Conservation (phyloP, 2,113 vertebrate species). For the Apeltes quadracus region DNA sequence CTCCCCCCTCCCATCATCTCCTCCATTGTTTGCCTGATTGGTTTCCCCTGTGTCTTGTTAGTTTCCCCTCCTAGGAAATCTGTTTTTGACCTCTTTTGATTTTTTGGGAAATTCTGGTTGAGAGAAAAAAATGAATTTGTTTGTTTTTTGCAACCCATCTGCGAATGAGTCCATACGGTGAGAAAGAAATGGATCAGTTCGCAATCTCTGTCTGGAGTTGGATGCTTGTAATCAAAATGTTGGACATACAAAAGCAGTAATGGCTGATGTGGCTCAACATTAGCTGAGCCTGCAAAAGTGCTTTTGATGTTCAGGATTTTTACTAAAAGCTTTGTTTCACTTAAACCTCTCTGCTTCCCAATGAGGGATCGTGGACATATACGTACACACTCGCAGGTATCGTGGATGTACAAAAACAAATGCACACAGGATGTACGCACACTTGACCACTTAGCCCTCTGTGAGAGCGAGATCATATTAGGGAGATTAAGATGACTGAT, state of each 20-base stretch:
- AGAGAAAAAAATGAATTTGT: too few relatives aligned
- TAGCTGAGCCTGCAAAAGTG: constrained; percentile 77
- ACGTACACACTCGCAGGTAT: constrained; percentile 19
- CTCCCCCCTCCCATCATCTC: too few relatives aligned
- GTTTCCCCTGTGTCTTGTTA: too few relatives aligned
- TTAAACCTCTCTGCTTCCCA: constrained; percentile 60
- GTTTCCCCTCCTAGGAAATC: too few relatives aligned
- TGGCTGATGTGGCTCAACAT: constrained; percentile 57
- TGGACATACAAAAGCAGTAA: constrained; percentile 53
- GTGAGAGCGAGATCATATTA: constrained; percentile 37
- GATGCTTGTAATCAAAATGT: constrained; percentile 15
- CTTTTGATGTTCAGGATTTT: constrained; percentile 73
- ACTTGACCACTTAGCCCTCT: constrained; percentile 56
- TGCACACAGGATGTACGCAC: constrained; percentile 49
- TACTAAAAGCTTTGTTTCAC: constrained; percentile 82
- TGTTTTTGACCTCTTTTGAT: too few relatives aligned
- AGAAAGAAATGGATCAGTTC: too few relatives aligned
- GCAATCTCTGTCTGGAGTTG: constrained; percentile 11
- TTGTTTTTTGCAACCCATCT: too few relatives aligned
- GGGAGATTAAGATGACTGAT: constrained; percentile 45
- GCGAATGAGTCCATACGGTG: too few relatives aligned
- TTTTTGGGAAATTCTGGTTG: too few relatives aligned
- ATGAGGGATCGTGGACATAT: constrained; percentile 22
- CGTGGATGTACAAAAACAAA: constrained; percentile 21
- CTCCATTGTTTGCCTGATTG: too few relatives aligned